These are phyloP conservation scores for Nycticebus coucang DNA, from an alignment of 2,113 vertebrate species.

Conservation along the genomic window DNA sequence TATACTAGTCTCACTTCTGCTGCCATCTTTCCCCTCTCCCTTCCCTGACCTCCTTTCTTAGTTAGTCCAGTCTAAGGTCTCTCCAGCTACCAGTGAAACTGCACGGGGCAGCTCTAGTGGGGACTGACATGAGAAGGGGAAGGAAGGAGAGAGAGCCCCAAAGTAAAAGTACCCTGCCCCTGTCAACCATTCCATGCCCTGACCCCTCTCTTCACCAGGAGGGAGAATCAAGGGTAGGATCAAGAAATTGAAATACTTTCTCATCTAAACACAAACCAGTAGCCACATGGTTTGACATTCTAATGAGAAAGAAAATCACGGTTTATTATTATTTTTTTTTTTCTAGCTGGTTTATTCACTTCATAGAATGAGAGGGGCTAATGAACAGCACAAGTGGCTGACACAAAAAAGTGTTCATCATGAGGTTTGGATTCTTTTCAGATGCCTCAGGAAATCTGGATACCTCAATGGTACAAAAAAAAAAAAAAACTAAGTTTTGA, in stretches of 20 bases:
- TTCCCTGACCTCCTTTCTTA: neutral
- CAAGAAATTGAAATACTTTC: neutral
- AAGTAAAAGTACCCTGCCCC: neutral
- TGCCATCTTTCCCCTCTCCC: neutral
- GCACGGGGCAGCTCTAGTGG: too few relatives aligned
- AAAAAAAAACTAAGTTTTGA: slow-evolving; percentile 29
- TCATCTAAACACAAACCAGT: neutral
- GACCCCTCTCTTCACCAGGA: neutral
- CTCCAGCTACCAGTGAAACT: neutral
- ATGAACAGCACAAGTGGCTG: neutral
- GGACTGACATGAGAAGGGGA: neutral
- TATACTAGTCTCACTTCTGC: neutral
- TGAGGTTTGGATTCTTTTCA: neutral
- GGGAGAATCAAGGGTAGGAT: neutral
- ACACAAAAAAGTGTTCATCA: slow-evolving; percentile 3
- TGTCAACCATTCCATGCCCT: neutral
- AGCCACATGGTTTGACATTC: neutral
- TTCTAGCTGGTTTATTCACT: neutral
- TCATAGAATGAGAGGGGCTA: neutral
- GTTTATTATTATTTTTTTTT: neutral
- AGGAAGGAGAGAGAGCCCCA: too few relatives aligned
- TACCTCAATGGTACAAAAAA: slow-evolving; percentile 13
- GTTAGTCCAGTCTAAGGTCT: neutral
- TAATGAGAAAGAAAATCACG: neutral
- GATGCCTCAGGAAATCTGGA: neutral